Evolutionary conservation across 2,797 vertebrate species (phyloP), one percentile per base, ranked within the genome.

Genomic region (Schizopygopsis pylzovi): DNA sequence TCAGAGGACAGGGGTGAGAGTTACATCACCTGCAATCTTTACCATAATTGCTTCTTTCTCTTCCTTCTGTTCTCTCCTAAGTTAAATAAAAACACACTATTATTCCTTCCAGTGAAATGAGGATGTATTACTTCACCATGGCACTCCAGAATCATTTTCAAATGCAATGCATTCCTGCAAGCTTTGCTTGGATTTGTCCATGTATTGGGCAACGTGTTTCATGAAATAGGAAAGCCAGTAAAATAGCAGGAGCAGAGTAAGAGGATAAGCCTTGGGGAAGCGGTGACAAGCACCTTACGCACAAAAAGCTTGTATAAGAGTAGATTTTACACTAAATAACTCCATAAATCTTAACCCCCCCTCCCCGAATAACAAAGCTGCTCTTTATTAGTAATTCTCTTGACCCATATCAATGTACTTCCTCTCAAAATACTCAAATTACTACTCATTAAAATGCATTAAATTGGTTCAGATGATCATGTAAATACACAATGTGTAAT

Each of bases 141-240:
- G 59, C 22, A 20, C 54, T 63, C 67, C 18, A 49, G 39, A 49
- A 15, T 59, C 10, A 20, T 54, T 73, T 83, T 75, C 28, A 82
- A 65, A 54, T 28, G 68, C 22, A 10, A 7, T 82, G 37, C 75
- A 82, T 75, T 82, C 49, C 70, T 71, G 49, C n/a, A 43, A 61
- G 68, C 43, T 83, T 85, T 85, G 56, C 76, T 76, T 11, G 47
- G 70, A 61, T 85, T 86, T 86, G 49, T 84, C 65, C 52, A 59
- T 37, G 54, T 70, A 45, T 75, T 79, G 56, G 56, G 67, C 20
- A 76, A 84, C 12, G 47, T 37, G 82, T 75, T 82, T 88, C 73
- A 86, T 89, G 89, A 85, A 15, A 68, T 16, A 49, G 65, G 16
- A 83, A 71, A 73, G 39, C 47, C 65, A 61, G 54, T 20, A 75